Conservation (phyloP, 2,113 vertebrate species). For the Alces alces region DNA sequence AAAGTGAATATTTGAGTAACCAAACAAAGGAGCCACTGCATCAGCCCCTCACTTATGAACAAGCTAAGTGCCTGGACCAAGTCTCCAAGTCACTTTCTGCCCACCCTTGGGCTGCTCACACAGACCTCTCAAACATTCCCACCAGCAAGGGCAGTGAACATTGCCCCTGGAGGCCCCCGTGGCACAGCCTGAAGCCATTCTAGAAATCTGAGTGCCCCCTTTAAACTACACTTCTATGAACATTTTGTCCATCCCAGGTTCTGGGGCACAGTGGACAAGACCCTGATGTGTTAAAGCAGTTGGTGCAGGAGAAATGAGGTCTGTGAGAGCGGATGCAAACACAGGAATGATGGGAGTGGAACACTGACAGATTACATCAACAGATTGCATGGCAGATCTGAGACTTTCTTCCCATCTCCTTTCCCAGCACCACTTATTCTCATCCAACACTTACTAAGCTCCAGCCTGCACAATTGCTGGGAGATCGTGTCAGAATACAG, state of each 20-base stretch:
- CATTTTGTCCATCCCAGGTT: background rate
- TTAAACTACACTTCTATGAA: background rate
- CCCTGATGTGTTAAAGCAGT: background rate
- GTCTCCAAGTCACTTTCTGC: background rate
- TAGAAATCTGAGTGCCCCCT: background rate
- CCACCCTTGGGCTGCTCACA: background rate
- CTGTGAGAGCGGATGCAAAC: background rate
- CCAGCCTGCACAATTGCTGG: background rate
- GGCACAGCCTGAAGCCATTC: background rate
- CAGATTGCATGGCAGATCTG: background rate
- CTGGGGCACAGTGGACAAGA: background rate
- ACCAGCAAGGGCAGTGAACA: background rate
- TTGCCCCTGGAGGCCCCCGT: background rate
- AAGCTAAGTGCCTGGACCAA: background rate
- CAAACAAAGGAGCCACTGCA: background rate
- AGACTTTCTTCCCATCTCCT: background rate
- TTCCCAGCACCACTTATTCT: background rate
- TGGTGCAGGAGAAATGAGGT: background rate
- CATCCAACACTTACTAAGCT: background rate
- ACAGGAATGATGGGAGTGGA: fast-evolving
- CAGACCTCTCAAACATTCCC: background rate
- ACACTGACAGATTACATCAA: background rate
- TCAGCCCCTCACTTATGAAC: background rate
- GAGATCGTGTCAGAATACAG: background rate
- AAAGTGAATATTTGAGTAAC: background rate